Conservation (phyloP, 2,113 vertebrate genomes). For the Malurus alboscapulatus region DNA sequence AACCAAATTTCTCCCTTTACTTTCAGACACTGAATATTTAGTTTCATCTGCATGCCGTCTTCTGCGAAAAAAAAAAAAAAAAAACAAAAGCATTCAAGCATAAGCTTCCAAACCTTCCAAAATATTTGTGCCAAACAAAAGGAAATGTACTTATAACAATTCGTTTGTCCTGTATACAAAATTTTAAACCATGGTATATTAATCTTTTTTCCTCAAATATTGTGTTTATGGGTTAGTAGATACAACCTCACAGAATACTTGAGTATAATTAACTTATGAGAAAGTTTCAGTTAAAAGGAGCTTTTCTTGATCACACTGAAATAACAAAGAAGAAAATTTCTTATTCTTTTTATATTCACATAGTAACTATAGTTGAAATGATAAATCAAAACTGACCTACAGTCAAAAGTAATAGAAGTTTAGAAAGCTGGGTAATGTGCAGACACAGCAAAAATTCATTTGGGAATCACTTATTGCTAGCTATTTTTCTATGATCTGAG, state of each 20-base stretch:
- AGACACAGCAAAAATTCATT: conserved; percentile 50
- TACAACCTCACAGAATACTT: neutral
- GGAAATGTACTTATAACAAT: conserved; percentile 5
- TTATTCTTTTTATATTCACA: neutral
- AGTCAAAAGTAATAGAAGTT: conserved; percentile 45
- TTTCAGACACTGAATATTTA: conserved; percentile 54
- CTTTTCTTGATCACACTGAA: neutral
- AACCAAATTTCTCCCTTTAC: conserved; percentile 38
- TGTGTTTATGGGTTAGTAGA: conserved; percentile 5
- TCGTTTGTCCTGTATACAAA: conserved; percentile 6
- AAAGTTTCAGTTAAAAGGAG: neutral
- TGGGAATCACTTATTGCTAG: conserved; percentile 31
- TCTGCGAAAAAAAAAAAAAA: too few species aligned
- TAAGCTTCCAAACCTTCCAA: conserved; percentile 36
- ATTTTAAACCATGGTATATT: neutral
- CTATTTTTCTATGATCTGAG: conserved; percentile 5
- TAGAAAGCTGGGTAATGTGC: conserved; percentile 24
- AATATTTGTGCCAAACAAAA: conserved; percentile 35
- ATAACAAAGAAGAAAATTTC: neutral
- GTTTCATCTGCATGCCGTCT: conserved; percentile 60
- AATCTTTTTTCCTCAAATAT: conserved; percentile 21
- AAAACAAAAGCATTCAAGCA: conserved; percentile 23
- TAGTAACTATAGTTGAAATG: neutral
- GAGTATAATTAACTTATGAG: neutral
- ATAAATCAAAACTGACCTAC: conserved; percentile 48